Conservation (phyloP, 2,888 invertebrate genomes). For the Sesia apiformis region DNA sequence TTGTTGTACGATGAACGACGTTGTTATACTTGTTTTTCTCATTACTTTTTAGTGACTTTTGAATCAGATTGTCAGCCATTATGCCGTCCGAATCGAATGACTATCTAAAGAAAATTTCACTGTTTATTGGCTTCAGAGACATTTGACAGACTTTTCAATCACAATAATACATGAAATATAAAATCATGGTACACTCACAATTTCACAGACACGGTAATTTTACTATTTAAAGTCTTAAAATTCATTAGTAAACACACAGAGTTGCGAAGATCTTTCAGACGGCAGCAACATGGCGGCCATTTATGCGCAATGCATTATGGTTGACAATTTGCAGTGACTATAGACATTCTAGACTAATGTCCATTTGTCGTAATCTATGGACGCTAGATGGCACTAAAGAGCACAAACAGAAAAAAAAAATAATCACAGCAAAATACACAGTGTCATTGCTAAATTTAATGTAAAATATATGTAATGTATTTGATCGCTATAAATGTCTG, state of each 20-base stretch:
- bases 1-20: conserved; percentile 81
- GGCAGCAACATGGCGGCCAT: conserved; percentile 76
- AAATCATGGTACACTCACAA: conserved; percentile 73
- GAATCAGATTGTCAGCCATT: conserved; percentile 79
- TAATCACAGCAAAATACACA: too few relatives aligned
- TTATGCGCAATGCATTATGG: conserved; percentile 75
- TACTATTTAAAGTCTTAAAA: conserved; percentile 63
- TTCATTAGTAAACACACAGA: conserved; percentile 75
- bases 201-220: conserved; percentile 72
- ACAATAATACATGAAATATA: conserved; percentile 63
- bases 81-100: conserved; percentile 76
- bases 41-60: conserved; percentile 77
- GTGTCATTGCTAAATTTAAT: too few relatives aligned
- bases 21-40: conserved; percentile 77
- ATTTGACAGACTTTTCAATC: conserved; percentile 69
- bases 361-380: conserved; percentile 18
- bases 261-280: conserved; percentile 75
- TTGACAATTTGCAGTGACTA: conserved; percentile 72
- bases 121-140: conserved; percentile 73
- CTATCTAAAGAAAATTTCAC: conserved; percentile 75
- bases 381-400: conserved; percentile 32
- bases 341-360: conserved; percentile 51
- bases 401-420: background rate
- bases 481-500: too few relatives aligned
- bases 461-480: too few relatives aligned